Base-by-base conservation (phyloP, 2,888 invertebrate genomes). In the Cremastinae sp. region DNA sequence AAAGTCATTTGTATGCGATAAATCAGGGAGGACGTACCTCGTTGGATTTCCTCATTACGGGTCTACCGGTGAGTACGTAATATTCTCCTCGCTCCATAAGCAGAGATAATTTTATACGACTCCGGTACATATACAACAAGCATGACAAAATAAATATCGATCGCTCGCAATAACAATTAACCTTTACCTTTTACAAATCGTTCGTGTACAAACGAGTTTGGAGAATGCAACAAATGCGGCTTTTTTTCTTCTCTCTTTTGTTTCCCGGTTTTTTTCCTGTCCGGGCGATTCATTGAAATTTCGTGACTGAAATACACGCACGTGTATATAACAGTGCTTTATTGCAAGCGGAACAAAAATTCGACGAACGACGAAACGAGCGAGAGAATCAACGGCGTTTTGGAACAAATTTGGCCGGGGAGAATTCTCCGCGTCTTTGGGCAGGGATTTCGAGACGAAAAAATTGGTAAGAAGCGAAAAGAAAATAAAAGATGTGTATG, bases 281-380 rank as follows among this genome's bases (percentile, higher is more conserved):
- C 41, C 58, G 43, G 45, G 72, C 77, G 78, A 80, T 80, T 77
- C 76, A 80, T 80, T 74, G 77, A 49, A 71, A 71, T 75, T 78
- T 74, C 80, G 80, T 80, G 78, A 80, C 80, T 79, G 77, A 75
- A 77, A 79, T 80, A 80, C 75, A 56, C 56, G 65, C 47, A 37
- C 37, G 18, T 22, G 65, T 51, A 35, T 35, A 49, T 47, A 22
- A 62, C 16, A 16, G 61, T 51, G 20, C 51, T 55, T 55, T 61
- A 49, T 66, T 43, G 35, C 55, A 39, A 14, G 16, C 3, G 16
- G 28, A 28, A 28, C 28, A 5, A 28, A 28, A 28, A 28, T 28
- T 28, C 28, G 28, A 28, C 28, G 28, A 28, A 28, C 28, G 28
- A 28, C 5, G 28, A 28, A 28, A 5, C 28, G 28, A 28, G 28